Evolutionary conservation across 2,888 invertebrate genomes (phyloP), one percentile per base, ranked within the genome.

Genomic region (Xylota segnis): DNA sequence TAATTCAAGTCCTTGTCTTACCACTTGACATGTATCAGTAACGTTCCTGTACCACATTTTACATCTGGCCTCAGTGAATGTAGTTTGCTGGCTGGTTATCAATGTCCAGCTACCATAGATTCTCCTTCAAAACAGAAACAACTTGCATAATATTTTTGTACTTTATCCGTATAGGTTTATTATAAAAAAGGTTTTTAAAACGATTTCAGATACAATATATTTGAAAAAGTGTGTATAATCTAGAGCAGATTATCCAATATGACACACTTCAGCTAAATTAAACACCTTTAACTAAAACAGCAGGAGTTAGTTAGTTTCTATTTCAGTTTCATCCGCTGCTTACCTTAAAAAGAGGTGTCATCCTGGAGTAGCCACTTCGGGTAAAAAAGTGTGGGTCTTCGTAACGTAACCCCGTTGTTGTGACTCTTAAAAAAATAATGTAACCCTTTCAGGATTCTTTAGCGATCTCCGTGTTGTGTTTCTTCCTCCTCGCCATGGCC

Each of bases 381-480:
- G 23, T 32, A 29, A 45, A 12, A 27, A 27, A 23, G 1, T 27
- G 16, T 7, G 6, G 10, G 2, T 6, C 16, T 23, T 34, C 47
- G 10, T 32, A 12, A 37, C 66, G 16, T 29, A 45, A 29, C 34
- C 37, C 27, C 9, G 12, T 12, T 43, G n/a, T 47, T 61, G 40
- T 61, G 70, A 50, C 45, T 27, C 54, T 27, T 37, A 34, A 59
- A 54, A 45, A 23, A 23, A 23, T 23, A 23, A 10, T 16, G 4
- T 18, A 40, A 59, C 14, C 9, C 2, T 37, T 16, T 43, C 9
- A 16, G 47, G 14, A 12, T 14, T 23, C 9, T 50, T 65, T 89
- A 91, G 52, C 88, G 88, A 81, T 90, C 90, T 0, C 90, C 89
- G 65, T 91, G 91, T 74, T 90, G 90, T 5, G 91, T 91, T 79